Conservation (phyloP, 2,888 invertebrate species). For the Andricus quercusramuli region DNA sequence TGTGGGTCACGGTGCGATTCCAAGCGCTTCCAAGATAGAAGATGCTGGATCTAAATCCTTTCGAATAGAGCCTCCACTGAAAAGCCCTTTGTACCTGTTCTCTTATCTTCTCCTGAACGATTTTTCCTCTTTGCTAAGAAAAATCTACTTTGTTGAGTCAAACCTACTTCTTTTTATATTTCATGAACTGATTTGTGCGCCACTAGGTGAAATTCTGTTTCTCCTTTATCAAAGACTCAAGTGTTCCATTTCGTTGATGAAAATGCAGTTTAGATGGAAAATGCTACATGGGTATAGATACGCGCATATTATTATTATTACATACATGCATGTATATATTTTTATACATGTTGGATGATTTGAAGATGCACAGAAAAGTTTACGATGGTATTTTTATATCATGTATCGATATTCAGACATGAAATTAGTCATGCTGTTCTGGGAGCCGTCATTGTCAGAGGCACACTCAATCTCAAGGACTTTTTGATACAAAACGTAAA, state of each 20-base stretch:
- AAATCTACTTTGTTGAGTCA: conserved; percentile 35
- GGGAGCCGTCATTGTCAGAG: too few relatives aligned
- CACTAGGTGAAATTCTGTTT: conserved; percentile 8
- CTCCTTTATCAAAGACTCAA: background rate
- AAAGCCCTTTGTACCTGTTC: conserved; percentile 31
- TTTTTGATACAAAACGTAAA: too few relatives aligned
- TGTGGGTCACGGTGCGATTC: conserved; percentile 1
- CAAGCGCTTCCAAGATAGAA: conserved; percentile 6
- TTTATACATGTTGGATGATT: too few relatives aligned
- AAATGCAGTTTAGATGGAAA: too few relatives aligned
- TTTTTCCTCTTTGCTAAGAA: conserved; percentile 38
- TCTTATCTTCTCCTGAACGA: conserved; percentile 27
- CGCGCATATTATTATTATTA: too few relatives aligned
- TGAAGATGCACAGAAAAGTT: too few relatives aligned
- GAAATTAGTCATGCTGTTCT: too few relatives aligned
- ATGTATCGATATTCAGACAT: too few relatives aligned
- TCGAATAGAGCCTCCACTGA: conserved; percentile 35
- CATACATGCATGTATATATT: too few relatives aligned
- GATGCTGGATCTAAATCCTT: conserved; percentile 36
- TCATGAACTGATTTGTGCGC: conserved; percentile 17
- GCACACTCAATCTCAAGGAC: too few relatives aligned
- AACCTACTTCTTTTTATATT: conserved; percentile 30
- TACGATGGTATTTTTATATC: too few relatives aligned
- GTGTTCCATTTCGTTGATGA: background rate
- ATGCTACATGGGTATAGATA: too few relatives aligned